Evolutionary conservation across 2,113 vertebrate species (phyloP).

Genomic region (Nematolebias whitei): DNA sequence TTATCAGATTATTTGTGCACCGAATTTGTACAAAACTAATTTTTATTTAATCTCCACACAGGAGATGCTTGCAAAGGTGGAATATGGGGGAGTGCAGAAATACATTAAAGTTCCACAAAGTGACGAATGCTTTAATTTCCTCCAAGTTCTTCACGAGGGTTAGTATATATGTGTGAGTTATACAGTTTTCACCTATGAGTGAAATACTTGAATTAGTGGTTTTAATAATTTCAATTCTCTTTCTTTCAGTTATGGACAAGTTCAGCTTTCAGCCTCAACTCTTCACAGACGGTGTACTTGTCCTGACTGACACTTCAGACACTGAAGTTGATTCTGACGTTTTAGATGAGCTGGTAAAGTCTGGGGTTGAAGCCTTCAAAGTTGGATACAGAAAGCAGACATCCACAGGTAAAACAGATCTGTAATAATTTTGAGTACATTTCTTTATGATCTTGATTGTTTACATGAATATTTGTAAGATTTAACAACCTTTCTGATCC

Average conservation of each 20-base stretch:
- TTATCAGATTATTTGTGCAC: too few species aligned
- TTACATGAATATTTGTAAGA: neutral
- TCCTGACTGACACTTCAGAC: neutral
- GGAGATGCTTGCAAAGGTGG: slow-evolving; percentile 1
- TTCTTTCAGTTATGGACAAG: neutral
- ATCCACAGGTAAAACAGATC: neutral
- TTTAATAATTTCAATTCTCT: neutral
- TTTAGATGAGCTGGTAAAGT: neutral
- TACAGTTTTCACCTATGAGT: neutral
- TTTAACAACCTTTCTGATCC: neutral
- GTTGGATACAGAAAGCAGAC: neutral
- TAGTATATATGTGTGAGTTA: neutral
- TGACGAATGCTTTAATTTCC: neutral
- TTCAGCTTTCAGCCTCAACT: neutral
- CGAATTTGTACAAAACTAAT: too few species aligned
- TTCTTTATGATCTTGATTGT: neutral
- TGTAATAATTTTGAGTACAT: neutral
- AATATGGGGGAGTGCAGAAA: neutral
- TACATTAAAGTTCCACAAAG: neutral
- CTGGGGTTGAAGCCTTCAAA: neutral
- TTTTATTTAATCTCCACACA: neutral
- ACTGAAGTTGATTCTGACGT: neutral
- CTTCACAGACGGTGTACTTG: neutral
- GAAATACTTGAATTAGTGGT: neutral
- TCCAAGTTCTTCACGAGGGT: neutral